Evolutionary conservation across 2,888 invertebrate genomes (phyloP).

Genomic region (Lumbricus terrestris): DNA sequence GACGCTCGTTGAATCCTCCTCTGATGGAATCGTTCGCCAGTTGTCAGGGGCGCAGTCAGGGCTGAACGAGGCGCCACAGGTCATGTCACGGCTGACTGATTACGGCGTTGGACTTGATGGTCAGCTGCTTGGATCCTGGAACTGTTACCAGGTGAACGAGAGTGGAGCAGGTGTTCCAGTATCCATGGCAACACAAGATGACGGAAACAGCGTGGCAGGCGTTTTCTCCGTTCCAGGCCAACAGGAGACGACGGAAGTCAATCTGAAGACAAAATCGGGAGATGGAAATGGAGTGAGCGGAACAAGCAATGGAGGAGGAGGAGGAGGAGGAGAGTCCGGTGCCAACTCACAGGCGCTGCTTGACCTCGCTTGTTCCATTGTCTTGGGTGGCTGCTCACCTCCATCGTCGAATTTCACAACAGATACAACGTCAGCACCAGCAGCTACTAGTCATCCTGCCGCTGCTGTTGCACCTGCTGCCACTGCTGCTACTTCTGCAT

Average conservation of each 20-base stretch:
- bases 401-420: background rate
- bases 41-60: background rate
- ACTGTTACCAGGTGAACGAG: slow-evolving; percentile 5
- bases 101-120: background rate
- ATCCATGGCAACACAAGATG: no score
- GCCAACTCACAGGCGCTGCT: slow-evolving; percentile 22
- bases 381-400: background rate
- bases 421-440: background rate
- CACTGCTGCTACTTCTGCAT: background rate
- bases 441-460: background rate
- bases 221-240: background rate
- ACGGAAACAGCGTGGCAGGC: background rate
- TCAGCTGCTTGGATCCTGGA: background rate
- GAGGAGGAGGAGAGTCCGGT: background rate
- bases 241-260: background rate
- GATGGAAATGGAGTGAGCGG: background rate
- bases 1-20: background rate
- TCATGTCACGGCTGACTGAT: background rate
- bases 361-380: slow-evolving; percentile 23
- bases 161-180: background rate
- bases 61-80: background rate
- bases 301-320: no score
- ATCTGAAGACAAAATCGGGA: background rate
- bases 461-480: background rate
- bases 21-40: background rate